Conservation (phyloP, 2,113 vertebrate genomes). For the Trachemys scripta region DNA sequence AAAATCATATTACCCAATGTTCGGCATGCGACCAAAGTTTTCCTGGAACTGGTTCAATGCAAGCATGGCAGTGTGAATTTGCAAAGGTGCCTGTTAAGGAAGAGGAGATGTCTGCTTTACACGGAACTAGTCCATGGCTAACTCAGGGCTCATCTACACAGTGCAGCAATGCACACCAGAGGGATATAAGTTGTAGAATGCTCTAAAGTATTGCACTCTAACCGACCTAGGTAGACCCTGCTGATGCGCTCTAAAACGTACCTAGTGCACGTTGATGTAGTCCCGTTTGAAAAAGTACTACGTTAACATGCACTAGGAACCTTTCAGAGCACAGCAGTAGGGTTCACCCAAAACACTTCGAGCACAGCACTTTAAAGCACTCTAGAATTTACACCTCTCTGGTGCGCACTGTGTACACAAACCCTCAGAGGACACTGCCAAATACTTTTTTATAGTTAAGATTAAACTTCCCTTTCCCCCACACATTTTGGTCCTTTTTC, state of each 20-base stretch:
- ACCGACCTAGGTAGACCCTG: background rate
- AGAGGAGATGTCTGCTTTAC: background rate
- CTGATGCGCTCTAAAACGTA: background rate
- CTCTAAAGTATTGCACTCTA: background rate
- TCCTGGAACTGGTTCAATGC: conserved; percentile 93
- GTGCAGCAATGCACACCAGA: background rate
- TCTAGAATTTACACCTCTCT: background rate
- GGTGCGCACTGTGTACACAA: no score
- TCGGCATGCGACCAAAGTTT: conserved; percentile 86
- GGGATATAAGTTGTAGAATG: background rate
- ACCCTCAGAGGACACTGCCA: background rate
- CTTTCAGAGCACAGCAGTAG: background rate
- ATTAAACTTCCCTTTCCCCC: background rate
- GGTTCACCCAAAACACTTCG: background rate
- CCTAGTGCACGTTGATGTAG: background rate
- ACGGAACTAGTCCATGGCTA: background rate
- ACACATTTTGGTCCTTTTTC: background rate
- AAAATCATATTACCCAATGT: conserved; percentile 84
- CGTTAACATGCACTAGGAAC: background rate
- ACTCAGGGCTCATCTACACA: background rate
- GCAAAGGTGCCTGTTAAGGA: conserved; percentile 87
- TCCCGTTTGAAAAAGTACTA: background rate
- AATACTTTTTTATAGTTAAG: background rate
- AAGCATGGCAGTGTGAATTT: conserved; percentile 92
- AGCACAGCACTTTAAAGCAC: background rate